A percentile compares a stretch with the other conserved stretches of the same genome.
Evolutionary conservation across 2,888 invertebrate species (phyloP).

Genomic region (Muschampia plurimacula): DNA sequence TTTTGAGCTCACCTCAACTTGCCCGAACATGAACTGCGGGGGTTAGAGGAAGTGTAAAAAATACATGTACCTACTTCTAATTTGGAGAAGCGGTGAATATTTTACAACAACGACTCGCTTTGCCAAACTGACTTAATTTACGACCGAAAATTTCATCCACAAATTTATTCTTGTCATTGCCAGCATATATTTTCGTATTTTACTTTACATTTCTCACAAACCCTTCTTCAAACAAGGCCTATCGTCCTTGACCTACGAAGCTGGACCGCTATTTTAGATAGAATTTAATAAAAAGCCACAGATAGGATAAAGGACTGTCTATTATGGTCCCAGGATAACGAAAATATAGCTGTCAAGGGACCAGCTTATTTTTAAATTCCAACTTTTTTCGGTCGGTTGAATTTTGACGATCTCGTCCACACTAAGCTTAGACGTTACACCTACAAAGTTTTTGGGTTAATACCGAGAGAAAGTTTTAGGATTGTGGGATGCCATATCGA

Average conservation of each 20-base stretch:
- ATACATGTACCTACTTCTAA: too few species aligned
- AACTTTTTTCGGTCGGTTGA: constrained; percentile 27
- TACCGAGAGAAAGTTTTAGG: constrained; percentile 14
- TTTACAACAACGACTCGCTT: neutral
- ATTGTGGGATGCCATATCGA: constrained; percentile 4
- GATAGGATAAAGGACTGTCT: constrained; percentile 33
- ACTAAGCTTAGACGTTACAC: constrained; percentile 16
- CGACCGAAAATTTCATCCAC: neutral
- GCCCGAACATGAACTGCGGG: too few species aligned
- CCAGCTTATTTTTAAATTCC: constrained; percentile 28
- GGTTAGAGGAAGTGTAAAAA: too few species aligned
- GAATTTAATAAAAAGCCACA: constrained; percentile 37
- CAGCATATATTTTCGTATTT: neutral
- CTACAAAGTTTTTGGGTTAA: constrained; percentile 17
- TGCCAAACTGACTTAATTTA: constrained; percentile 1
- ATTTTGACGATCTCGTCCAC: constrained; percentile 20
- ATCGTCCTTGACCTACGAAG: constrained; percentile 24
- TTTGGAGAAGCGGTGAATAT: too few species aligned
- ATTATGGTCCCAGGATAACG: constrained; percentile 29
- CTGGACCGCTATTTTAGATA: constrained; percentile 24
- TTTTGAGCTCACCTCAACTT: too few species aligned
- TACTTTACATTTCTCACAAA: constrained; percentile 24
- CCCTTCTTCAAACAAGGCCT: constrained; percentile 13
- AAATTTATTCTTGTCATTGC: neutral
- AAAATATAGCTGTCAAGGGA: constrained; percentile 27